Conservation (phyloP, 2,797 vertebrate genomes). For the Florisuga fusca region DNA sequence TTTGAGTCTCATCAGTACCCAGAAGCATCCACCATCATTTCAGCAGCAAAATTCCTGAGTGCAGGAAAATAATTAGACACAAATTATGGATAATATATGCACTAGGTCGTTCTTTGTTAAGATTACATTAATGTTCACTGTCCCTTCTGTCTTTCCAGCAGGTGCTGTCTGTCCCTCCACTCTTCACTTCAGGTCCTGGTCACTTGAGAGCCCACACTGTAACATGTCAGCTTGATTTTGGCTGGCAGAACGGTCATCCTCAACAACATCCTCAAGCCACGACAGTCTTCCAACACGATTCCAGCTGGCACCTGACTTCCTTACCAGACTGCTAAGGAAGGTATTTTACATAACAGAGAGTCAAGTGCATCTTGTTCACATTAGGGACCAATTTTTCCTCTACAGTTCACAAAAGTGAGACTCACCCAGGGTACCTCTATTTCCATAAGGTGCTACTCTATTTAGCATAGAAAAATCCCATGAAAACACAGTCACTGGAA, state of each 20-base stretch:
- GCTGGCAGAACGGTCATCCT: background rate
- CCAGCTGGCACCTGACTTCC: background rate
- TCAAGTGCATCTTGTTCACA: accelerated
- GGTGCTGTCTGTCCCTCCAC: background rate
- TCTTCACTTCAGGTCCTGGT: background rate
- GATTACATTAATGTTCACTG: background rate
- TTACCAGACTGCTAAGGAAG: background rate
- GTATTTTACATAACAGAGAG: background rate
- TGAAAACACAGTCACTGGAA: background rate
- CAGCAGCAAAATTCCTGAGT: background rate
- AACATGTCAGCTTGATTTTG: background rate
- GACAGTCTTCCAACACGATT: background rate
- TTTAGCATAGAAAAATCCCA: background rate
- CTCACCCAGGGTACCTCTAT: no score
- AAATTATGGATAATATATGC: background rate
- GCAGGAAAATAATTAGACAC: background rate
- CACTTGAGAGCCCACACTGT: accelerated
- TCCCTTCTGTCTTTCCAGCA: background rate
- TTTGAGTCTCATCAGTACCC: background rate
- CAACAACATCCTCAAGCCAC: background rate
- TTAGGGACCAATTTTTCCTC: background rate
- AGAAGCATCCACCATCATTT: background rate
- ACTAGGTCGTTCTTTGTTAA: background rate
- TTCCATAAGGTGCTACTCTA: background rate
- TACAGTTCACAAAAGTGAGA: background rate